phyloP scores from a whole-genome alignment of 2,113 vertebrate genomes.

The Podocnemis expansa region DNA sequence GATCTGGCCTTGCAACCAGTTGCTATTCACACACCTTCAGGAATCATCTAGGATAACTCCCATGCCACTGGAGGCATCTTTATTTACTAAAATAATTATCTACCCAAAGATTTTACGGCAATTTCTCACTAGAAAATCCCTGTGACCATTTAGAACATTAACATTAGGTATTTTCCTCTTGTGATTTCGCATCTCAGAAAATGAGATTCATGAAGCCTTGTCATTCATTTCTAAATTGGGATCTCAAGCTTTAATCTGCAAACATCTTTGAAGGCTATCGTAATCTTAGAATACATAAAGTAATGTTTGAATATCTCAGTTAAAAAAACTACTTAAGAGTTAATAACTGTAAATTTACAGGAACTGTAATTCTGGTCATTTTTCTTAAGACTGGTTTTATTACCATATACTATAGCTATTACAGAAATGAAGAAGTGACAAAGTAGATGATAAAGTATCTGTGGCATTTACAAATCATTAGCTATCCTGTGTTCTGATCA shows the following conservation, averaged over 20 bases:
- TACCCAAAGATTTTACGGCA: background rate
- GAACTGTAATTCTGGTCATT: background rate
- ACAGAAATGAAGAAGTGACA: background rate
- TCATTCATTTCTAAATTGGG: background rate
- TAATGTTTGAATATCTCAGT: background rate
- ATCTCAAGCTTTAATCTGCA: background rate
- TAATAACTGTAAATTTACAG: background rate
- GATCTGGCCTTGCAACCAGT: background rate
- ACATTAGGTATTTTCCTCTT: background rate
- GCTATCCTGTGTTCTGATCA: background rate
- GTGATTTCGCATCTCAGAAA: slow-evolving; percentile 24
- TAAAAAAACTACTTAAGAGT: background rate
- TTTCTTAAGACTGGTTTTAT: background rate
- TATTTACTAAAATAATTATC: background rate
- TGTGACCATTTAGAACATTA: background rate
- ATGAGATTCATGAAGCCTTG: slow-evolving; percentile 14
- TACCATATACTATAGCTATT: background rate
- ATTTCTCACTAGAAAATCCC: background rate
- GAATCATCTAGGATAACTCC: background rate
- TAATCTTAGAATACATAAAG: background rate
- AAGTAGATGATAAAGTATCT: background rate
- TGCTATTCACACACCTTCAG: background rate
- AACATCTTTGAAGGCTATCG: slow-evolving; percentile 1
- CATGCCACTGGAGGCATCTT: background rate
- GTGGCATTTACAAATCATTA: background rate